Percentiles rank a stretch among this genome's conserved stretches.
phyloP scores from a whole-genome alignment of 2,888 invertebrate species.

The Aleiodes alternator region DNA sequence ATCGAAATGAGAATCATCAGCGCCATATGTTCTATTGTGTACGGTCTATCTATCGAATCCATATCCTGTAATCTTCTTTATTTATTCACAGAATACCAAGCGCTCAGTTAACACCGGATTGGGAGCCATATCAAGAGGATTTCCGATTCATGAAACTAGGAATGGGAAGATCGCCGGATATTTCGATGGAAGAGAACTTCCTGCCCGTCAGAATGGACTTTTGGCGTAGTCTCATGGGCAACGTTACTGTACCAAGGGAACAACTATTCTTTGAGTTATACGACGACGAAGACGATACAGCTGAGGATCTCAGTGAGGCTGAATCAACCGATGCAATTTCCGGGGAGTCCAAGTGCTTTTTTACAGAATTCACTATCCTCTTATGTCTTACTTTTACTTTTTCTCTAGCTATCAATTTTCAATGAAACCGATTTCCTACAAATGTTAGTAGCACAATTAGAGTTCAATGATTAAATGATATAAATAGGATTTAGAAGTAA shows the following conservation, averaged over 20 bases:
- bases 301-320: background rate
- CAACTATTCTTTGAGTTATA: slow-evolving; percentile 45
- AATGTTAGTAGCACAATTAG: too few relatives aligned
- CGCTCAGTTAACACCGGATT: slow-evolving; percentile 57
- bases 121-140: slow-evolving; percentile 64
- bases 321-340: slow-evolving; percentile 30
- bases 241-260: slow-evolving; percentile 54
- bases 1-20: background rate
- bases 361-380: background rate
- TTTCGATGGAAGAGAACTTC: slow-evolving; percentile 59
- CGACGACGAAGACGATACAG: slow-evolving; percentile 4
- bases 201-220: slow-evolving; percentile 64
- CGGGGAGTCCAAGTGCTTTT: slow-evolving; percentile 13
- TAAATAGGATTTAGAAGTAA: too few relatives aligned
- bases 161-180: slow-evolving; percentile 55
- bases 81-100: slow-evolving; percentile 63
- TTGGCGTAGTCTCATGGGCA: slow-evolving; percentile 62
- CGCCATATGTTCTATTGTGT: slow-evolving; percentile 30
- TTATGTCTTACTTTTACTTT: background rate
- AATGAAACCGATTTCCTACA: too few relatives aligned
- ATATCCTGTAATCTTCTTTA: slow-evolving; percentile 52
- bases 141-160: slow-evolving; percentile 65
- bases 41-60: slow-evolving; percentile 42
- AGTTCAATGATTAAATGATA: too few relatives aligned
- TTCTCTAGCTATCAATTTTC: background rate